Percentiles rank a stretch among this genome's conserved stretches.
phyloP scores from a whole-genome alignment of 2,113 vertebrate genomes.

The Ailuropoda melanoleuca region DNA sequence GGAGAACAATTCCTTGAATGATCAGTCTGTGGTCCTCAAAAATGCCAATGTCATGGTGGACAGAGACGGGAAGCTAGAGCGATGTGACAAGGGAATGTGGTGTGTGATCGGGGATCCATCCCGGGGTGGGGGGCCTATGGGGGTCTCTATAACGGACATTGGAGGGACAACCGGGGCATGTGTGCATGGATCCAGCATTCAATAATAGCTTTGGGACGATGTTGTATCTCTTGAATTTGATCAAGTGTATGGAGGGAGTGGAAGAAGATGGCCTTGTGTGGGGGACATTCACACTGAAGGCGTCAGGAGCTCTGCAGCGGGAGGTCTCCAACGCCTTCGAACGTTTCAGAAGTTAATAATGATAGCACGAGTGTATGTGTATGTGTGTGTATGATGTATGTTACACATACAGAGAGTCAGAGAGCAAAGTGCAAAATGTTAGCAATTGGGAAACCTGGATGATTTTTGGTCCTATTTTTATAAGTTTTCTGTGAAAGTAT shows the following conservation, averaged over 20 bases:
- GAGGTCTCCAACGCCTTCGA: not conserved
- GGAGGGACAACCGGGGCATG: not conserved
- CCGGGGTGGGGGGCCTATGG: rapidly evolving
- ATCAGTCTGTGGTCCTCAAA: not conserved
- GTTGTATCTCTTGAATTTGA: not conserved
- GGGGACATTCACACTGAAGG: not conserved
- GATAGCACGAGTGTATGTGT: not conserved
- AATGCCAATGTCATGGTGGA: not conserved
- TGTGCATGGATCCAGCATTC: rapidly evolving
- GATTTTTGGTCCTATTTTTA: not conserved
- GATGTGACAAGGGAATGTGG: not conserved
- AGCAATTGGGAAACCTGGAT: not conserved
- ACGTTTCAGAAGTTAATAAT: not conserved
- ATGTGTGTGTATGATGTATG: no score
- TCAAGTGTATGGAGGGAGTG: not conserved
- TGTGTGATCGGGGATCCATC: no score
- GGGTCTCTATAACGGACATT: not conserved
- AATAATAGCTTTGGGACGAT: not conserved
- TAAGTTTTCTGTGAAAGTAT: not conserved
- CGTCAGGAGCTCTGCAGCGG: not conserved
- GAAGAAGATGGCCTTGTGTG: not conserved
- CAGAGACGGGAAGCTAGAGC: not conserved
- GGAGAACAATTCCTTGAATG: not conserved
- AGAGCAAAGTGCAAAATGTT: not conserved
- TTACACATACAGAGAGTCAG: not conserved